These are phyloP conservation scores for Enteromius viviparus DNA, from an alignment of 2,797 vertebrate genomes.

Conservation along the genomic window DNA sequence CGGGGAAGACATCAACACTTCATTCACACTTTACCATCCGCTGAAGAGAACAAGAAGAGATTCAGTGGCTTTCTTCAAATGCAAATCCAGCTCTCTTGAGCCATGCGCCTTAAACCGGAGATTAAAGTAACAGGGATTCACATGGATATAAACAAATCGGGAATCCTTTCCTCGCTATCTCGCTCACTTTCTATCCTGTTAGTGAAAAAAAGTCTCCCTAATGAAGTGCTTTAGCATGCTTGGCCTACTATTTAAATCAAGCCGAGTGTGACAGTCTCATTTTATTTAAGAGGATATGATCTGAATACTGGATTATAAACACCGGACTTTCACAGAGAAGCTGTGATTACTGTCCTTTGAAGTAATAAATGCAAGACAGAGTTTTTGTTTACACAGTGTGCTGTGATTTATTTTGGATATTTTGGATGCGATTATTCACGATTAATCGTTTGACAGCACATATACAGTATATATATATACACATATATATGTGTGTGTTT, in stretches of 20 bases:
- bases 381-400: no score
- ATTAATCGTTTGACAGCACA: no score
- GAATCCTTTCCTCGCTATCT: slow-evolving; percentile 63
- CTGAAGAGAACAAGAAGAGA: slow-evolving; percentile 56
- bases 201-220: slow-evolving; percentile 60
- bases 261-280: slow-evolving; percentile 38
- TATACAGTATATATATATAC: no score
- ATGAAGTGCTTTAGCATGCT: slow-evolving; percentile 64
- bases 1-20: slow-evolving; percentile 31
- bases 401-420: no score
- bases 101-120: slow-evolving; percentile 25
- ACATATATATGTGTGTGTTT: no score
- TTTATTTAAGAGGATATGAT: slow-evolving; percentile 46
- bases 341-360: slow-evolving; percentile 36
- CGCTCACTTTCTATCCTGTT: slow-evolving; percentile 58
- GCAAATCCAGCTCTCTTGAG: slow-evolving; percentile 16
- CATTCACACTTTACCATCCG: slow-evolving; percentile 38
- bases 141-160: slow-evolving; percentile 72
- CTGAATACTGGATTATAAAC: slow-evolving; percentile 50
- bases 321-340: slow-evolving; percentile 54
- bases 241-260: slow-evolving; percentile 51
- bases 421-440: no score
- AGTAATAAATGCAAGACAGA: background rate
- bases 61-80: slow-evolving; percentile 31
- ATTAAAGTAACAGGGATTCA: slow-evolving; percentile 58